phyloP scores from a whole-genome alignment of 2,113 vertebrate species.

The Bubalus kerabau region DNA sequence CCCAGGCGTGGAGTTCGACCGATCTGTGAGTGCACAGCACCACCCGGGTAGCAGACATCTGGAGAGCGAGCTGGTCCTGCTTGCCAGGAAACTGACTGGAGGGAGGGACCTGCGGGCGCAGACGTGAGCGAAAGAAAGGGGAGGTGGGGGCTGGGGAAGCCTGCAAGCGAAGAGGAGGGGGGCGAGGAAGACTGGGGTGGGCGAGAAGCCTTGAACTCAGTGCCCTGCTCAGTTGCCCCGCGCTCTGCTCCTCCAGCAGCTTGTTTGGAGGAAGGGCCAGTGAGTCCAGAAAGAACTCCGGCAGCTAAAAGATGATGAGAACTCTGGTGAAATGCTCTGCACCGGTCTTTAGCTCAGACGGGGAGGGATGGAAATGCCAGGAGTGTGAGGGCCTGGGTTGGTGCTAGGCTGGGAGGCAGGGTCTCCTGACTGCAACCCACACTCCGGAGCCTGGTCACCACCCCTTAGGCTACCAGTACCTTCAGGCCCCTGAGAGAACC shows the following conservation, averaged over 20 bases:
- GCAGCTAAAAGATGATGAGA: background rate
- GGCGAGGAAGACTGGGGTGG: background rate
- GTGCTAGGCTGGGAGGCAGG: background rate
- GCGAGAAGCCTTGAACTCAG: background rate
- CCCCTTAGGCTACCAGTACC: background rate
- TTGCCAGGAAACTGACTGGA: background rate
- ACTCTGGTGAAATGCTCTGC: background rate
- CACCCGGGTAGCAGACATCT: background rate
- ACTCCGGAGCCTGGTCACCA: accelerated
- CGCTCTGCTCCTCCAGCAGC: background rate
- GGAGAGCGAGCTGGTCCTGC: background rate
- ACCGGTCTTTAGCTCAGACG: background rate
- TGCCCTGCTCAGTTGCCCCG: background rate
- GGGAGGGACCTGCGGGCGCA: too few species aligned
- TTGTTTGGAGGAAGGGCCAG: background rate
- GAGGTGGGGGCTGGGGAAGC: accelerated
- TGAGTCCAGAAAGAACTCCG: background rate
- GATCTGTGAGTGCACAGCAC: accelerated
- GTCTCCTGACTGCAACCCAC: background rate
- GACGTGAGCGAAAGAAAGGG: too few species aligned
- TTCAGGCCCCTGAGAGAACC: background rate
- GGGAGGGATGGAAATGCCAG: background rate
- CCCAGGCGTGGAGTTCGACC: accelerated
- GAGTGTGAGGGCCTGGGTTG: background rate
- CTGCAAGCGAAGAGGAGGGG: background rate